These are phyloP conservation scores for Drosophila littoralis DNA, from an alignment of 1,140 invertebrate genomes.

Conservation along the genomic window DNA sequence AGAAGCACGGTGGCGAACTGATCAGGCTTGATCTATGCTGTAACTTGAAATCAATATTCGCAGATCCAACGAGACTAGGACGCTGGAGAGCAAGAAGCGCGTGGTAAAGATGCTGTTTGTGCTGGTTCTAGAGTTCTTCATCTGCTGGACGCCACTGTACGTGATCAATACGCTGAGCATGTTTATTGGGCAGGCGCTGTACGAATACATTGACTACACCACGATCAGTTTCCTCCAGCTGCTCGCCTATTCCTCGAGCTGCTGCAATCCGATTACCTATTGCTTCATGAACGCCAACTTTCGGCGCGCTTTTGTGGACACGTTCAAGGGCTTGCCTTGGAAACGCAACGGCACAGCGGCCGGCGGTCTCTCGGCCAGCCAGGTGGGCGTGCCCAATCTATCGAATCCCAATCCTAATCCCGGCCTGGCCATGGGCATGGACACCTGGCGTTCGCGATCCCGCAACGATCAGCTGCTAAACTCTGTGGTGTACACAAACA, in stretches of 20 bases:
- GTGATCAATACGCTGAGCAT: slow-evolving; percentile 91
- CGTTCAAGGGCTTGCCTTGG: slow-evolving; percentile 71
- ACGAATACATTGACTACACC: slow-evolving; percentile 89
- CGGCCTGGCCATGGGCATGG: slow-evolving; percentile 46
- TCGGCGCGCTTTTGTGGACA: slow-evolving; percentile 90
- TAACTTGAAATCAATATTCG: slow-evolving; percentile 86
- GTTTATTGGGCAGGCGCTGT: slow-evolving; percentile 89
- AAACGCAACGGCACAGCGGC: slow-evolving; percentile 15
- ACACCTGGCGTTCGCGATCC: slow-evolving; percentile 60
- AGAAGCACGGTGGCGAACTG: no score
- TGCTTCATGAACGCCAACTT: slow-evolving; percentile 97
- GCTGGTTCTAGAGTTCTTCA: slow-evolving; percentile 95
- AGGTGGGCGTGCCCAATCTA: slow-evolving; percentile 37
- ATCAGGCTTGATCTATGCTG: no score
- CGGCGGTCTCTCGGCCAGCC: slow-evolving; percentile 49
- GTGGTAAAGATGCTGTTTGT: slow-evolving; percentile 97
- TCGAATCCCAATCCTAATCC: slow-evolving; percentile 22
- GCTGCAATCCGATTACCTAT: slow-evolving; percentile 97
- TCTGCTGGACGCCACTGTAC: slow-evolving; percentile 96
- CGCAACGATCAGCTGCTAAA: slow-evolving; percentile 57
- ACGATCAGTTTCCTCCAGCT: slow-evolving; percentile 92
- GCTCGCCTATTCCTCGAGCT: slow-evolving; percentile 93
- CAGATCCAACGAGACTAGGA: slow-evolving; percentile 85
- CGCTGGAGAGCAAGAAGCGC: slow-evolving; percentile 85
- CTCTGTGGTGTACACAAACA: slow-evolving; percentile 61